Base-by-base conservation (phyloP, 2,113 vertebrate species). In the Cnemophilus loriae region DNA sequence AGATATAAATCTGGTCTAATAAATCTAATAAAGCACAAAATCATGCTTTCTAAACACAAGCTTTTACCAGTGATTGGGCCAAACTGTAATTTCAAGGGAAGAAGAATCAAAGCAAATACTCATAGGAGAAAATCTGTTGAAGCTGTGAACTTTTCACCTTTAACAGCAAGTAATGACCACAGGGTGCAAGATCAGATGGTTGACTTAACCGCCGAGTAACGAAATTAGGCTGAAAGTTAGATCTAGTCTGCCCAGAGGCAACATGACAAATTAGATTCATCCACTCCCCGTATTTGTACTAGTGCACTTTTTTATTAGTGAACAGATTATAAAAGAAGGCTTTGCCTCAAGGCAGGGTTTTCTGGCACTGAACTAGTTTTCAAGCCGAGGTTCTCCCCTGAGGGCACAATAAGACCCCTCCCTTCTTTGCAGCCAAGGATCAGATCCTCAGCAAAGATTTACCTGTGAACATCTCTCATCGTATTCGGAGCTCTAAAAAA, bases 191-290 rank as follows among this genome's bases (percentile, higher is more conserved):
- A 93, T 97, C 94, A 97, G 94, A 93, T 91, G 89, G 80, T 78
- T 89, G 86, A 78, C 80, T 92, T 91, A 90, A 73, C 84, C 1
- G 0, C 73, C 1, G 0, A 92, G 86, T 84, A 97, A 94, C 9
- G 0, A 96, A 95, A 97, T 97, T 89, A 96, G 89, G 69, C 86
- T 92, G 87, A 97, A 95, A 97, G 94, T 96, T 95, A 93, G 86
- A 89, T 56, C 52, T 87, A 22, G 39, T 84, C 76, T 91, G 93
- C 93, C 96, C 84, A 30, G 80, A 86, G 96, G 96, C 95, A 93
- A 93, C 68, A 70, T 87, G 94, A 95, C 93, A 96, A 97, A 97
- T 97, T 95, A 93, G 89, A 95, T 95, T 95, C 91, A 92, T 92
- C 89, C 60, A 46, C 91, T 93, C 11, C 1, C 52, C 8, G 2